Percentiles rank a stretch among this genome's conserved stretches.
Evolutionary conservation across 1,140 invertebrate species (phyloP).

Genomic region (Musca domestica): DNA sequence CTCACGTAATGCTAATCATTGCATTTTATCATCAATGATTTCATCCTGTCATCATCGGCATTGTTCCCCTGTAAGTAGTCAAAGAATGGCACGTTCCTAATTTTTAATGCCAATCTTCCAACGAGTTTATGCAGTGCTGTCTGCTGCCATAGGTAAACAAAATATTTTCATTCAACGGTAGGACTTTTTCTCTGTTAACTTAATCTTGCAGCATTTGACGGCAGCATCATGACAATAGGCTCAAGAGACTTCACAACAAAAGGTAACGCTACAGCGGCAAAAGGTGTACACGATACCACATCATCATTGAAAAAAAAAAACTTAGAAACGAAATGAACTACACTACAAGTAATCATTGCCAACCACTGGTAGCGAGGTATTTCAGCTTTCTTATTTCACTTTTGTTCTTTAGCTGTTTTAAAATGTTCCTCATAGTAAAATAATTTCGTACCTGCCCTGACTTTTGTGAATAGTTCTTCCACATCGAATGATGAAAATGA

Average conservation of each 20-base stretch:
- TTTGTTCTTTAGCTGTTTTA: too few relatives aligned
- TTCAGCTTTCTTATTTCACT: too few relatives aligned
- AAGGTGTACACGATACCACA: too few relatives aligned
- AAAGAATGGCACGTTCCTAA: slow-evolving; percentile 15
- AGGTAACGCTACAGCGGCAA: too few relatives aligned
- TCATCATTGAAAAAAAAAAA: background rate
- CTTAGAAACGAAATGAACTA: background rate
- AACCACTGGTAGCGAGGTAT: too few relatives aligned
- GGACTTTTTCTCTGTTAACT: slow-evolving; percentile 5
- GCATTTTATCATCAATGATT: slow-evolving; percentile 19
- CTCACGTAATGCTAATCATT: slow-evolving; percentile 16
- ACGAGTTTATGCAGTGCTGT: too few relatives aligned
- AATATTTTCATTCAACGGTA: too few relatives aligned
- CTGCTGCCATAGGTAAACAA: too few relatives aligned
- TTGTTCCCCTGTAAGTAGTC: background rate
- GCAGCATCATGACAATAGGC: slow-evolving; percentile 10
- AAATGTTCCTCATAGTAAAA: too few relatives aligned
- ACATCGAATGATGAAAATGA: background rate
- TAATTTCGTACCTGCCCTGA: too few relatives aligned
- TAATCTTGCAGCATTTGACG: slow-evolving; percentile 7
- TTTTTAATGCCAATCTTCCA: slow-evolving; percentile 5
- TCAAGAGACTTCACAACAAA: slow-evolving; percentile 7
- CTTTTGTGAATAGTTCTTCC: background rate
- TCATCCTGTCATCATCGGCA: background rate
- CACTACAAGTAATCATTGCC: background rate